A percentile compares a stretch with the other conserved stretches of the same genome.
Evolutionary conservation across 92 coral and sea anemone genomes (phyloP).

Genomic region (Virgularia gustaviana): DNA sequence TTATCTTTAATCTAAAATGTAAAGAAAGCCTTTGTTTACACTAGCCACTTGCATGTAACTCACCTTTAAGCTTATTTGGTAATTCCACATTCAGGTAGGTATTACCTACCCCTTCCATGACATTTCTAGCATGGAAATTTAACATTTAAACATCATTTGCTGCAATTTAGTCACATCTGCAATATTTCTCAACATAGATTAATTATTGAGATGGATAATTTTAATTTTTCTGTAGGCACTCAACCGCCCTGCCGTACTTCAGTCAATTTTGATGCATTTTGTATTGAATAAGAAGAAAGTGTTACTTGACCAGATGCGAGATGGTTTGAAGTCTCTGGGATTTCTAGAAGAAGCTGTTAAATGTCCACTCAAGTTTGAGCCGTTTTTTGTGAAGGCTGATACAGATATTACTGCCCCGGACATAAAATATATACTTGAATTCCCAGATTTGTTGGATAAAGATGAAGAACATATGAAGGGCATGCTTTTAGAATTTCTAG

Average conservation of each 20-base stretch:
- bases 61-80: no score
- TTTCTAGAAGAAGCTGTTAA: slow-evolving; percentile 24
- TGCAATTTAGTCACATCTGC: background rate
- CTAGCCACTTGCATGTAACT: no score
- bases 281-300: slow-evolving; percentile 47
- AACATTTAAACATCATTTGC: background rate
- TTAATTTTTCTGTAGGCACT: slow-evolving; percentile 2
- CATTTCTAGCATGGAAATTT: no score
- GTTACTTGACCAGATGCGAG: slow-evolving; percentile 36
- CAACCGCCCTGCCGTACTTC: slow-evolving; percentile 23
- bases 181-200: background rate
- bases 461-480: slow-evolving; percentile 25
- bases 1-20: no score
- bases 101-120: no score
- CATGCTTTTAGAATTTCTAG: slow-evolving; percentile 21
- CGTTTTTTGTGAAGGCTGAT: slow-evolving; percentile 33
- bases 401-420: slow-evolving; percentile 4
- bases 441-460: background rate
- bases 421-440: slow-evolving; percentile 15
- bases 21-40: no score
- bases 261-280: slow-evolving; percentile 43
- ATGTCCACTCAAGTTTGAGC: slow-evolving; percentile 35
- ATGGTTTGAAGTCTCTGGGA: slow-evolving; percentile 18
- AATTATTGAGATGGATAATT: background rate
- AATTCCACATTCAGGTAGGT: no score